A percentile compares a stretch with the other conserved stretches of the same genome.
These are phyloP conservation scores for Puffinus mauretanicus DNA, from an alignment of 2,113 vertebrate genomes.

Conservation along the genomic window DNA sequence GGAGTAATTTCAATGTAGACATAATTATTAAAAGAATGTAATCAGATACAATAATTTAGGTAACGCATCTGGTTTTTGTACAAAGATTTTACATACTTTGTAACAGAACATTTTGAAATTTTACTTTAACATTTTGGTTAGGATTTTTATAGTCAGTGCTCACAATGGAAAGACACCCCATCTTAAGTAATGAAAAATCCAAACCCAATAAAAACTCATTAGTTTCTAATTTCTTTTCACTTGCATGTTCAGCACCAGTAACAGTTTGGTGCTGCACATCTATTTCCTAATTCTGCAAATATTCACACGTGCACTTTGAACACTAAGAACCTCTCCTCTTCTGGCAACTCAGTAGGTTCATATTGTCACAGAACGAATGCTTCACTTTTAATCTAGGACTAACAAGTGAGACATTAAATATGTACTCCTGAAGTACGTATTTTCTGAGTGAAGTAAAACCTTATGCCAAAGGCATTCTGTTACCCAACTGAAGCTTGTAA, in stretches of 20 bases:
- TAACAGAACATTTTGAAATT: neutral
- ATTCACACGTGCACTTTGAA: neutral
- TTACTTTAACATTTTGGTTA: neutral
- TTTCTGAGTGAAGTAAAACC: neutral
- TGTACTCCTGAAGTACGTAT: neutral
- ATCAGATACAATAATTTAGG: neutral
- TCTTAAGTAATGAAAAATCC: neutral
- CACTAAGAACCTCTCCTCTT: neutral
- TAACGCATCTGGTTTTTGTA: neutral
- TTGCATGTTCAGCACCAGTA: neutral
- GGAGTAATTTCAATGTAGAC: neutral
- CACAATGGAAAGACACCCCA: neutral
- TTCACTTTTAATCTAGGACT: neutral
- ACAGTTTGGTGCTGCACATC: neutral
- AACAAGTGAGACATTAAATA: neutral
- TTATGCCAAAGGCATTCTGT: neutral
- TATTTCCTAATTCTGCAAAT: neutral
- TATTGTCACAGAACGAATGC: neutral
- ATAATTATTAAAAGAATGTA: neutral
- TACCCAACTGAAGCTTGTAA: neutral
- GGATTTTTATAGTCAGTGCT: neutral
- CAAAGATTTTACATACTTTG: neutral
- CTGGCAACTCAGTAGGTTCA: neutral
- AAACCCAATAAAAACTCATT: neutral
- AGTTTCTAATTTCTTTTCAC: neutral